These are phyloP conservation scores for Candidula unifasciata DNA, from an alignment of 2,888 invertebrate genomes.

Conservation along the genomic window DNA sequence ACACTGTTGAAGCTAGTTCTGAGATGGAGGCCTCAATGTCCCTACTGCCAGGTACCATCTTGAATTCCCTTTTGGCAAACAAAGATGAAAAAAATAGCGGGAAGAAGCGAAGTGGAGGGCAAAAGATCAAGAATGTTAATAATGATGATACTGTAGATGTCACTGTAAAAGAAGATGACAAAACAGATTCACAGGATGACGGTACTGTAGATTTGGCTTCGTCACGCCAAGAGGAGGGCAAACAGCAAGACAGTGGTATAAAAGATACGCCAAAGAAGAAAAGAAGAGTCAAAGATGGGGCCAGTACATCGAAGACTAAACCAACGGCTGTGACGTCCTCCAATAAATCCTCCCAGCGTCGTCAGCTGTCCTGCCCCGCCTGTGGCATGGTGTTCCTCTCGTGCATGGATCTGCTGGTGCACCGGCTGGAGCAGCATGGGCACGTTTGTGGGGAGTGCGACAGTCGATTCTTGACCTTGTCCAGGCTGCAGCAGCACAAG, in stretches of 20 bases:
- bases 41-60: background rate
- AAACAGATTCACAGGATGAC: background rate
- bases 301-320: background rate
- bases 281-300: background rate
- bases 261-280: background rate
- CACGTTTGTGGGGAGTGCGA: constrained; percentile 49
- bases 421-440: constrained; percentile 47
- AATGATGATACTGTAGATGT: no score
- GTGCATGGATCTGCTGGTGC: constrained; percentile 42
- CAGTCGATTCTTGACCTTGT: constrained; percentile 33
- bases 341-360: background rate
- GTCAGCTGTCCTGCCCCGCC: constrained; percentile 19
- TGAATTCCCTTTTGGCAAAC: constrained; percentile 31
- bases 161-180: no score
- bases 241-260: background rate
- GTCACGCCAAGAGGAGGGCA: background rate
- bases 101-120: no score
- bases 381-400: constrained; percentile 42
- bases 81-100: background rate
- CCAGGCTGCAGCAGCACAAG: constrained; percentile 42
- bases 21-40: no score
- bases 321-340: background rate
- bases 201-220: background rate
- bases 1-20: no score
- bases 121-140: background rate